Base-by-base conservation (phyloP, 2,797 vertebrate genomes). In the Harpagifer antarcticus region DNA sequence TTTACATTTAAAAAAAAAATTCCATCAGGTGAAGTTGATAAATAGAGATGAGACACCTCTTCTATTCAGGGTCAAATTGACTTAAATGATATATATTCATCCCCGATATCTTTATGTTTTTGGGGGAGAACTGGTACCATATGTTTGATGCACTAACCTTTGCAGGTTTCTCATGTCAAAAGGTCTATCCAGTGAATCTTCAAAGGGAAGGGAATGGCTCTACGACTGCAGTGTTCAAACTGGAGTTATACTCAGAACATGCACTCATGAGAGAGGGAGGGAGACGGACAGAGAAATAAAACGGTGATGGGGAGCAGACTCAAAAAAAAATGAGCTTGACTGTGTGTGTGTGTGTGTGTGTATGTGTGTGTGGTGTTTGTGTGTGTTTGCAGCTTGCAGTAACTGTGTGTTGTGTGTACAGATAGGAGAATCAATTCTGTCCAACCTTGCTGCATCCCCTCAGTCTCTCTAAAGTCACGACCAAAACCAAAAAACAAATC, bases 221-320 rank as follows among this genome's bases (percentile, higher is more conserved):
- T 27, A 59, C 57, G 63, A 62, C 65, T 80, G 82, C 81, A 59
- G 78, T 89, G 82, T 88, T 83, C 83, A 89, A 78, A 72, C 61
- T 40, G 61, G 67, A 77, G 68, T 74, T 92, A 92, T 63, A 72
- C 86, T 68, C 57, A 53, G 45, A 82, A 89, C 87, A 84, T 70
- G 81, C 62, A 78, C 78, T 82, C 70, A 52, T 70, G 74, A 75
- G 78, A 76, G 68, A n/a, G 27, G 50, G 70, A 57, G 66, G 62
- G 47, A 50, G 71, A 60, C 16, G 15, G 58, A 54, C 31, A 79
- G 68, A 61, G 52, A 19, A 53, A 71, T 42, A 44, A 62, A 75
- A 70, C 16, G 68, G 71, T 50, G 66, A 72, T 72, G 65, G 68
- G 74, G 67, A 81, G 74, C 87, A 27, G 23, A 27, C 23, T 27